A percentile compares a stretch with the other conserved stretches of the same genome.
These are phyloP conservation scores for Meriones unguiculatus DNA, from an alignment of 2,113 vertebrate genomes.

Conservation along the genomic window DNA sequence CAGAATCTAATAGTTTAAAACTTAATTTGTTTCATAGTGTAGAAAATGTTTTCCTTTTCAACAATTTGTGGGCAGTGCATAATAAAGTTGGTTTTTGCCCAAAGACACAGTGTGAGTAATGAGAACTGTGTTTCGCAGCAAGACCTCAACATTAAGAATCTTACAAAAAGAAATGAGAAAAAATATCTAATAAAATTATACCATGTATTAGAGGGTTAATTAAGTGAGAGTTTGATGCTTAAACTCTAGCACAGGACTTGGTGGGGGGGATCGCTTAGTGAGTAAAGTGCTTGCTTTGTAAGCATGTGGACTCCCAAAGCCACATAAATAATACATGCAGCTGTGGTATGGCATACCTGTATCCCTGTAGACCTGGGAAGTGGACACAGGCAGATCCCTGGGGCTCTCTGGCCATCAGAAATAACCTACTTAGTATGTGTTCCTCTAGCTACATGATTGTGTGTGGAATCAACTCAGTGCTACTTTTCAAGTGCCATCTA, in stretches of 20 bases:
- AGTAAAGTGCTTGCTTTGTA: background rate
- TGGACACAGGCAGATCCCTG: background rate
- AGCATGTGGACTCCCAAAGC: background rate
- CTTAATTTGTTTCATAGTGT: background rate
- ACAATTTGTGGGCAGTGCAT: background rate
- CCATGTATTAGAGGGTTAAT: background rate
- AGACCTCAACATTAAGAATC: constrained; percentile 1
- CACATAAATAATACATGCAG: background rate
- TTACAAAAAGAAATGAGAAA: background rate
- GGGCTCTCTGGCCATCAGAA: too few relatives aligned
- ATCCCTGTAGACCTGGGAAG: background rate
- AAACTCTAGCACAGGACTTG: background rate
- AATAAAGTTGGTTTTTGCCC: background rate
- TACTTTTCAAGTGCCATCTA: too few relatives aligned
- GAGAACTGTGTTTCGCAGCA: background rate
- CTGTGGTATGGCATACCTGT: background rate
- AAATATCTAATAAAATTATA: background rate
- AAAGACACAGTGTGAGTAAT: background rate
- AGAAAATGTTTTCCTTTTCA: constrained; percentile 3
- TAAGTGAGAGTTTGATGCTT: background rate
- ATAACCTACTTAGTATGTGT: background rate
- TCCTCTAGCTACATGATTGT: background rate
- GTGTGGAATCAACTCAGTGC: background rate
- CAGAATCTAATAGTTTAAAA: background rate
- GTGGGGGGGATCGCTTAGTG: too few relatives aligned